phyloP scores from a whole-genome alignment of 2,113 vertebrate species.

The Aspidoscelis tigris region DNA sequence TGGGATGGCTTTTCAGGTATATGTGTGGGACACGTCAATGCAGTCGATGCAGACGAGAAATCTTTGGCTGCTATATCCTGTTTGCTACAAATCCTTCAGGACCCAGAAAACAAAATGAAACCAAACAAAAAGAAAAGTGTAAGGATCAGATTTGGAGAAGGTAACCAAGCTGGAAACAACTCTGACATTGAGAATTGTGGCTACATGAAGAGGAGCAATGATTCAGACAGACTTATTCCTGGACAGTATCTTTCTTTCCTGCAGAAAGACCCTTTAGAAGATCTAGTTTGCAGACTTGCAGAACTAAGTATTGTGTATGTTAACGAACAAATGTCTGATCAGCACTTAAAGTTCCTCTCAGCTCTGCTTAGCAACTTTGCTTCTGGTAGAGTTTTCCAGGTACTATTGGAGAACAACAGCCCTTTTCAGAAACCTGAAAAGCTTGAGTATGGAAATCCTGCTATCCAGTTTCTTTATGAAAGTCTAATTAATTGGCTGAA shows the following conservation, averaged over 20 bases:
- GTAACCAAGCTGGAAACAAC: slow-evolving; percentile 61
- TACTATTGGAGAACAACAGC: slow-evolving; percentile 76
- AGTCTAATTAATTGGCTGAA: slow-evolving; percentile 87
- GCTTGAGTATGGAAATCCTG: slow-evolving; percentile 73
- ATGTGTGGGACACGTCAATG: slow-evolving; percentile 79
- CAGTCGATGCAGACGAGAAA: slow-evolving; percentile 76
- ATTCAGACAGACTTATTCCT: slow-evolving; percentile 54
- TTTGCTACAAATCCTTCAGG: slow-evolving; percentile 87
- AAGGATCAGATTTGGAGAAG: slow-evolving; percentile 83
- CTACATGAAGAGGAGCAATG: slow-evolving; percentile 53
- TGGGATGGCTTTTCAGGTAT: slow-evolving; percentile 85
- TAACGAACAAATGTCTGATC: slow-evolving; percentile 84
- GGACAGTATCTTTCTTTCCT: slow-evolving; percentile 37
- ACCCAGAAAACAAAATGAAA: slow-evolving; percentile 75
- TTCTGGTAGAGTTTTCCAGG: slow-evolving; percentile 84
- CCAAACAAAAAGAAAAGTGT: slow-evolving; percentile 76
- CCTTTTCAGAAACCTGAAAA: slow-evolving; percentile 41
- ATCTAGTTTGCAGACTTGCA: slow-evolving; percentile 87
- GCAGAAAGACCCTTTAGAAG: slow-evolving; percentile 82
- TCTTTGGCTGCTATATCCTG: slow-evolving; percentile 82
- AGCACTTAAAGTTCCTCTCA: slow-evolving; percentile 89
- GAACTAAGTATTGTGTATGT: slow-evolving; percentile 87
- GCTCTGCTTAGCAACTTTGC: slow-evolving; percentile 86
- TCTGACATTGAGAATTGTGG: slow-evolving; percentile 41
- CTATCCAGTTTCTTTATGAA: slow-evolving; percentile 84